Evolutionary conservation across 2,113 vertebrate species (phyloP).

Genomic region (Oceanites oceanicus): DNA sequence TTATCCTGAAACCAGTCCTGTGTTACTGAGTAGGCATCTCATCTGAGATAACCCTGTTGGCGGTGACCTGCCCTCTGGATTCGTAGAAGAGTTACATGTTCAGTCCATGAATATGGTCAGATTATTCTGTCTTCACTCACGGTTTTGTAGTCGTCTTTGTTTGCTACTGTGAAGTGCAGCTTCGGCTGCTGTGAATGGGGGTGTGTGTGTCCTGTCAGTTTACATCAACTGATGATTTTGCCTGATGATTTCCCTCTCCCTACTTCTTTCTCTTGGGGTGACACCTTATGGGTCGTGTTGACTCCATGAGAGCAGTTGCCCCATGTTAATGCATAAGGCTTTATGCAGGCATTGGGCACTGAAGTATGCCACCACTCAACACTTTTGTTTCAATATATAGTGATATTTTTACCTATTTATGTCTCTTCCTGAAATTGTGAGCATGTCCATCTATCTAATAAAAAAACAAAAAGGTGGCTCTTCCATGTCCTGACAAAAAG

Average conservation of each 20-base stretch:
- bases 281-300: background rate
- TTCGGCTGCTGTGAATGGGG: background rate
- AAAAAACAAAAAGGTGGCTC: rapidly evolving
- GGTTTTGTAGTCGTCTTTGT: background rate
- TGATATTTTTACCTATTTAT: background rate
- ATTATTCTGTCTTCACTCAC: background rate
- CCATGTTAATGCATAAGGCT: background rate
- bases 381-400: background rate
- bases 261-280: background rate
- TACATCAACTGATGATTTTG: background rate
- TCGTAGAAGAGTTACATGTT: background rate
- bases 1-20: background rate
- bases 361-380: background rate
- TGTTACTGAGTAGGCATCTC: background rate
- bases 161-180: background rate
- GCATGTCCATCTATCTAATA: background rate
- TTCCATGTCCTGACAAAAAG: background rate
- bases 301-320: background rate
- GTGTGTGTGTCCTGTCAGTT: background rate
- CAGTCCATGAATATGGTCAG: background rate
- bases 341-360: background rate
- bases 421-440: background rate
- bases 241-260: background rate
- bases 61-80: background rate
- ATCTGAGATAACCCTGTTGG: background rate